phyloP scores from a whole-genome alignment of 2,888 invertebrate genomes.

The Mellilla xanthometata region DNA sequence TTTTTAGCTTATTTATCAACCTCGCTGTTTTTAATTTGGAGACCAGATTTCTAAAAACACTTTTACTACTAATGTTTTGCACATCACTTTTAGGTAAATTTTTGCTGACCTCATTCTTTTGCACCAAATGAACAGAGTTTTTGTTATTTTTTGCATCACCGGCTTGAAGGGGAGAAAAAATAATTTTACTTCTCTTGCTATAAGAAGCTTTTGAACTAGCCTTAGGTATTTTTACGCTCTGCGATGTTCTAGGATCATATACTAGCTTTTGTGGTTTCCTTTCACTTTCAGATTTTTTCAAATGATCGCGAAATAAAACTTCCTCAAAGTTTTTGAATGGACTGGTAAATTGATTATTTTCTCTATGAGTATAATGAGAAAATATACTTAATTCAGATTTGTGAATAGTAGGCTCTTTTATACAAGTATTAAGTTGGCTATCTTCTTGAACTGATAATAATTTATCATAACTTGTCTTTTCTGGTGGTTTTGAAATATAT shows the following conservation, averaged over 20 bases:
- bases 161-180: background rate
- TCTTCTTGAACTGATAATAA: no score
- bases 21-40: no score
- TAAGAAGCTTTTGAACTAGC: background rate
- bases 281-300: conserved; percentile 13
- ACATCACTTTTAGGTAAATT: no score
- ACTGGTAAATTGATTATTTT: background rate
- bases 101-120: no score
- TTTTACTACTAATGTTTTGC: no score
- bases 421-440: no score
- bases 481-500: background rate
- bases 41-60: no score
- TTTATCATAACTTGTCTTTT: no score
- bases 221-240: conserved; percentile 4
- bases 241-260: background rate
- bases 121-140: background rate
- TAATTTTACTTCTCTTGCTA: background rate
- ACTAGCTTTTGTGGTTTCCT: conserved; percentile 1
- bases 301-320: background rate
- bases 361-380: no score
- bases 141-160: background rate
- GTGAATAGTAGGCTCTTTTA: no score
- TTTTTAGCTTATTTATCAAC: no score
- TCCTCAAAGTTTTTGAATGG: background rate
- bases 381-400: no score